A percentile compares a stretch with the other conserved stretches of the same genome.
phyloP scores from a whole-genome alignment of 2,888 invertebrate species.

The Phortica okadai region DNA sequence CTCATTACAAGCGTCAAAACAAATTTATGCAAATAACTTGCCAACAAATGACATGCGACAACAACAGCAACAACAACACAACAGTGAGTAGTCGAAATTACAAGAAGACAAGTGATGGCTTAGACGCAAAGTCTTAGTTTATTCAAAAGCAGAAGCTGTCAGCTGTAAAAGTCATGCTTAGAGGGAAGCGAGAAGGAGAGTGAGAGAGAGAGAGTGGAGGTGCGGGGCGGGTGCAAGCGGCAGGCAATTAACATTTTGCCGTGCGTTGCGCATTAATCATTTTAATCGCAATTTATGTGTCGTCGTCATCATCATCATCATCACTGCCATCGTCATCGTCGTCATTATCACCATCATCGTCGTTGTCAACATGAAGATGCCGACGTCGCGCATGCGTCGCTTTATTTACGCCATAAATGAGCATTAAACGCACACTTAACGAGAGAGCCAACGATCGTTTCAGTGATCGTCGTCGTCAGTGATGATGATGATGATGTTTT shows the following conservation, averaged over 20 bases:
- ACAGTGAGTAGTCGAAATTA: not conserved
- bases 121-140: conserved; percentile 11
- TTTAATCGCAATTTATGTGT: conserved; percentile 75
- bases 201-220: conserved; percentile 46
- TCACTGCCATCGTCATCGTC: not conserved
- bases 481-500: too few species aligned
- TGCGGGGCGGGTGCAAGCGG: conserved; percentile 31
- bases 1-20: conserved; percentile 75
- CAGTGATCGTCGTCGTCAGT: not conserved
- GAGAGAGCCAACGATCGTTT: not conserved
- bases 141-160: not conserved
- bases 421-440: conserved; percentile 63
- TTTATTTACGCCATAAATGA: conserved; percentile 69
- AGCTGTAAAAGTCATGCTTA: not conserved
- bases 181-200: conserved; percentile 4
- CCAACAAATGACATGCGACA: conserved; percentile 32
- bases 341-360: conserved; percentile 35
- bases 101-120: conserved; percentile 1
- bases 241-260: conserved; percentile 73
- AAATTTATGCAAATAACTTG: conserved; percentile 73
- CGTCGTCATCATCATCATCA: conserved; percentile 64
- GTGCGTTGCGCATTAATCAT: conserved; percentile 74
- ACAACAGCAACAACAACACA: conserved; percentile 30
- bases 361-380: not conserved
- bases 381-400: conserved; percentile 41